A percentile compares a stretch with the other conserved stretches of the same genome.
phyloP scores from a whole-genome alignment of 2,113 vertebrate species.

The Poeciliopsis turrubarensis region DNA sequence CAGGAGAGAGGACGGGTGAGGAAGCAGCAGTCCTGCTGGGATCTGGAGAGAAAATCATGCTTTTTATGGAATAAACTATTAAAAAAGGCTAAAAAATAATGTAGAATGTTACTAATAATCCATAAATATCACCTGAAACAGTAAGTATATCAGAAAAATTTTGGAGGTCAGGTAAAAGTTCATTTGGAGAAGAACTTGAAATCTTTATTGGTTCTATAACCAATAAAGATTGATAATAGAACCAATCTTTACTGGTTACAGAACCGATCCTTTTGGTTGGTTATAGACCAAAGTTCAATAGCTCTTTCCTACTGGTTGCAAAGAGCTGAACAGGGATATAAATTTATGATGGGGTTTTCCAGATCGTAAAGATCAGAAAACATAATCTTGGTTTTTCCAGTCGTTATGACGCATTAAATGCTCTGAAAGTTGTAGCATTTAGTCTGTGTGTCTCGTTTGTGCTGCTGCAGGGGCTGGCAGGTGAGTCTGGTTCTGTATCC shows the following conservation, averaged over 20 bases:
- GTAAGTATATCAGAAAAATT: background rate
- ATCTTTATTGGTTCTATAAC: background rate
- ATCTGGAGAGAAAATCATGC: background rate
- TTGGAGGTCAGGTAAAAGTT: background rate
- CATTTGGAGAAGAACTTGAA: background rate
- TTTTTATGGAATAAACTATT: no score
- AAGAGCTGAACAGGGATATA: no score
- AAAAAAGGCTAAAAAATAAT: background rate
- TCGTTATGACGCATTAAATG: background rate
- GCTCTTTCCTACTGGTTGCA: no score
- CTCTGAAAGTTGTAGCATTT: background rate
- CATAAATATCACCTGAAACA: background rate
- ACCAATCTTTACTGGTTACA: no score
- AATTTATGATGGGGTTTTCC: no score
- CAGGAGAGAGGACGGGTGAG: conserved; percentile 81
- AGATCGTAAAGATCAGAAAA: no score
- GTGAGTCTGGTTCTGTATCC: conserved; percentile 89
- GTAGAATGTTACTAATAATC: background rate
- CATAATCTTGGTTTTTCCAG: no score
- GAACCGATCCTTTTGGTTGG: no score
- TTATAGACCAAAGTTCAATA: no score
- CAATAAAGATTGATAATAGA: no score
- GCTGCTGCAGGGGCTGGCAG: conserved; percentile 81
- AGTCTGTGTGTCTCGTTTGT: background rate
- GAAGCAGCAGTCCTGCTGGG: background rate